Base-by-base conservation (phyloP, 2,113 vertebrate species). In the Limanda limanda region DNA sequence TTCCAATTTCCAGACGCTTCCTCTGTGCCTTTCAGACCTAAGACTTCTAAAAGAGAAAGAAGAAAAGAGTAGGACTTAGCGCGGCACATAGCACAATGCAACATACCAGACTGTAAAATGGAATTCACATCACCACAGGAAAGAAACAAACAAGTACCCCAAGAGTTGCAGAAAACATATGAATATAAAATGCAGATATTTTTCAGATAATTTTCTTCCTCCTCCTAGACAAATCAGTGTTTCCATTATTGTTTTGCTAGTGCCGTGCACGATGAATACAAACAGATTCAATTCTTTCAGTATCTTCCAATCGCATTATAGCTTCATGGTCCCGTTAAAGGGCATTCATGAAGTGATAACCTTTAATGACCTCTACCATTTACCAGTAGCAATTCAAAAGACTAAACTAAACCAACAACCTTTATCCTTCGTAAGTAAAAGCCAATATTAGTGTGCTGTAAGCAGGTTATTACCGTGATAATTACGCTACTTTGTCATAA, bases 1-100 rank as follows among this genome's bases (percentile, higher is more conserved):
- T 88, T 91, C 83, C 82, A 86, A 89, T 92, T 92, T 91, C 70
- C 67, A 83, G 75, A 74, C 74, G 55, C 61, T 77, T 72, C 75
- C 63, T 86, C 56, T 80, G 42, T 79, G 73, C 75, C 69, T 74
- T 87, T 88, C 79, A 86, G 88, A 68, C 63, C 48, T 48, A 11
- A 70, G 63, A 81, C 76, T 86, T 83, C 74, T 71, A 78, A 85
- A 88, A 85, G 65, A 71, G 70, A 82, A 67, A 71, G 70, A 82
- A 64, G 1, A 5, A 63, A 56, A 70, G 48, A 62, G 6, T 7
- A 1, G 6, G 35, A 76, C 60, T 52, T 78, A 65, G 51, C 17
- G 7, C 73, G 66, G 75, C 66, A 83, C 75, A 74, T 5, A 76
- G 70, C 78, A 79, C 62, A 5, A 70, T 76, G 80, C 73, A 81